A percentile compares a stretch with the other conserved stretches of the same genome.
Conservation (phyloP, 2,888 invertebrate genomes). For the Callinectes sapidus region DNA sequence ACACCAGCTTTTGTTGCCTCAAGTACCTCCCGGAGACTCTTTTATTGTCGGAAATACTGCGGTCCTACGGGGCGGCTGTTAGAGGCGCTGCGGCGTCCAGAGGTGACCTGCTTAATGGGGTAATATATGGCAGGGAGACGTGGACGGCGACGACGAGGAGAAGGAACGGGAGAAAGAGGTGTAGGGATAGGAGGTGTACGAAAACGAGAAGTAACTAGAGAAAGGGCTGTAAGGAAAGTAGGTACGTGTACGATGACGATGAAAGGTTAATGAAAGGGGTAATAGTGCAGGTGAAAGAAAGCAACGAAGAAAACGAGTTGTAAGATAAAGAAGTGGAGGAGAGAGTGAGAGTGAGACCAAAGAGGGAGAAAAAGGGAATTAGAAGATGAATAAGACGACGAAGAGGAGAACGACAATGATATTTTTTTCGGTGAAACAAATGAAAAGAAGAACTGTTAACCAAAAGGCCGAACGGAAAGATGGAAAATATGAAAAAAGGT, state of each 20-base stretch:
- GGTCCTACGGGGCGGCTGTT: conserved; percentile 24
- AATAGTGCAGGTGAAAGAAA: too few relatives aligned
- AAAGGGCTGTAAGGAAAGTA: too few relatives aligned
- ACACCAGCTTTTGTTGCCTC: conserved; percentile 22
- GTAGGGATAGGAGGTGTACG: background rate
- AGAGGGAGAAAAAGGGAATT: background rate
- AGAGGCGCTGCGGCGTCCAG: conserved; percentile 13
- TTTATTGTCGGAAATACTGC: conserved; percentile 30
- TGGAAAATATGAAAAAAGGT: background rate
- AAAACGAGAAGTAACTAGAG: background rate
- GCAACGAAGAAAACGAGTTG: too few relatives aligned
- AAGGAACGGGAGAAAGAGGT: background rate
- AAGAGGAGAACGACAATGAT: background rate
- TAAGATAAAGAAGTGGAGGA: too few relatives aligned
- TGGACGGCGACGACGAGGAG: background rate
- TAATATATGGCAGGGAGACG: conserved; percentile 9
- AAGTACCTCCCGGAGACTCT: conserved; percentile 35
- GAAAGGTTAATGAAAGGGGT: too few relatives aligned
- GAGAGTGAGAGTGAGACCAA: background rate
- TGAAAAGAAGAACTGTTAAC: background rate
- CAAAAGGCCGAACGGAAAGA: background rate
- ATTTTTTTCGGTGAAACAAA: background rate
- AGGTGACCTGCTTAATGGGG: conserved; percentile 29
- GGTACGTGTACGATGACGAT: too few relatives aligned
- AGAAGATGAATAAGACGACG: background rate